Evolutionary conservation across 2,888 invertebrate species (phyloP).

Genomic region (Penaeus monodon): DNA sequence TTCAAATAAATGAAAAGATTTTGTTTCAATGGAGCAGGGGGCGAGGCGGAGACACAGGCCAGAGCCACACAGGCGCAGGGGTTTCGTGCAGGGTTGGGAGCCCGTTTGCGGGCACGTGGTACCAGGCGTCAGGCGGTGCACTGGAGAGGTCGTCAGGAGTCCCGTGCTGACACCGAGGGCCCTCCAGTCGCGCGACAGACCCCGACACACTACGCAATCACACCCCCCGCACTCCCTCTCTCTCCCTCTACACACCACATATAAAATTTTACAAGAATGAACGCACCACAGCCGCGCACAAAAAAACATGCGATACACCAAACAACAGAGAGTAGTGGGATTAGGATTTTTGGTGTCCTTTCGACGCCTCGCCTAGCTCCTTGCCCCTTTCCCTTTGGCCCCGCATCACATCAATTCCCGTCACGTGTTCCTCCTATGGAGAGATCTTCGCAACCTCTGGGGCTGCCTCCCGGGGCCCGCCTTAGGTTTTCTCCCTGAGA

Average conservation of each 20-base stretch:
- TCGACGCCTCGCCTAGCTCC: neutral
- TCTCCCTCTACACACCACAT: neutral
- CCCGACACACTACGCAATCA: neutral
- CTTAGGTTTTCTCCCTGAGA: too few species aligned
- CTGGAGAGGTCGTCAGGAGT: constrained; percentile 51
- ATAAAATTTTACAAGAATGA: too few species aligned
- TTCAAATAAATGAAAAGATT: too few species aligned
- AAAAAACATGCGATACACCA: neutral
- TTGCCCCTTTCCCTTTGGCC: neutral
- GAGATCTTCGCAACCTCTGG: too few species aligned
- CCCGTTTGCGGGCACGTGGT: constrained; percentile 54
- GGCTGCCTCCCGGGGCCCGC: too few species aligned
- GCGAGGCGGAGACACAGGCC: neutral
- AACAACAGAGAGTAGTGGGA: neutral
- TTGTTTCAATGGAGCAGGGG: too few species aligned
- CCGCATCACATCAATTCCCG: neutral
- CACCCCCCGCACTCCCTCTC: neutral
- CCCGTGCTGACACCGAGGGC: constrained; percentile 48
- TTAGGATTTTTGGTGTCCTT: neutral
- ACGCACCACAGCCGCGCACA: constrained; percentile 7
- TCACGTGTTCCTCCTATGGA: too few species aligned
- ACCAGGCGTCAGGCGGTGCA: constrained; percentile 50
- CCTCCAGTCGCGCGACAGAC: constrained; percentile 24
- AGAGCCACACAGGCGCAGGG: neutral
- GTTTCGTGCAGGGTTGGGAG: constrained; percentile 2